Conservation (phyloP, 2,797 vertebrate species). For the Coccyzus lansbergi region DNA sequence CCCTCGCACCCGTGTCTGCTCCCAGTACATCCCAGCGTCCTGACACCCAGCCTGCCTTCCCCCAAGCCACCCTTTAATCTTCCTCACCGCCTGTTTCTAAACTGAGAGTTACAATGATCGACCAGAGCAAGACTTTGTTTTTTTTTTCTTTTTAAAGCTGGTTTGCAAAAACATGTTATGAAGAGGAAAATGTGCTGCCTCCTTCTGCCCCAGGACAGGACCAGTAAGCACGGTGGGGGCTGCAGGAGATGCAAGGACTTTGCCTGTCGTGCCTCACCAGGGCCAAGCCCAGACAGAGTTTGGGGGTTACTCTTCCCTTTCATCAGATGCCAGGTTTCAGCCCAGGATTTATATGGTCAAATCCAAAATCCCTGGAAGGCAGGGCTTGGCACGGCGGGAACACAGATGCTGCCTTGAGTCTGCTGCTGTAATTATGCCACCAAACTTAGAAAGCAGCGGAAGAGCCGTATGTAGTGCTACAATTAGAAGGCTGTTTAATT, state of each 20-base stretch:
- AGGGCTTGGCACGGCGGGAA: neutral
- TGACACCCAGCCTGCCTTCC: conserved; percentile 33
- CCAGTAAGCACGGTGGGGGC: neutral
- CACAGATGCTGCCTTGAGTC: conserved; percentile 29
- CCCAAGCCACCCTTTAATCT: conserved; percentile 53
- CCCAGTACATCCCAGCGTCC: neutral
- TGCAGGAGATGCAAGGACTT: neutral
- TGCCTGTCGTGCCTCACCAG: neutral
- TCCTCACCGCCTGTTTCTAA: conserved; percentile 41
- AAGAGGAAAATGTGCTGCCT: neutral
- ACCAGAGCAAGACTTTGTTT: neutral
- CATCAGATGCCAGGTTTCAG: neutral
- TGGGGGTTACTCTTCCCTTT: neutral
- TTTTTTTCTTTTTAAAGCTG: neutral
- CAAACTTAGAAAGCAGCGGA: conserved; percentile 72
- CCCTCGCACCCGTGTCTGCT: neutral
- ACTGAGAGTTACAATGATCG: neutral
- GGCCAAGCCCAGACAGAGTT: neutral
- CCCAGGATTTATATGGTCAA: neutral
- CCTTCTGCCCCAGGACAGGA: neutral
- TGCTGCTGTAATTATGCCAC: conserved; percentile 53
- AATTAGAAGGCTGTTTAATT: conserved; percentile 58
- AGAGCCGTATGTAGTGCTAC: conserved; percentile 30
- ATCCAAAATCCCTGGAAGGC: conserved; percentile 67
- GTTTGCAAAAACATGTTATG: neutral